A percentile compares a stretch with the other conserved stretches of the same genome.
These are phyloP conservation scores for Scomber japonicus DNA, from an alignment of 2,113 vertebrate genomes.

Conservation along the genomic window DNA sequence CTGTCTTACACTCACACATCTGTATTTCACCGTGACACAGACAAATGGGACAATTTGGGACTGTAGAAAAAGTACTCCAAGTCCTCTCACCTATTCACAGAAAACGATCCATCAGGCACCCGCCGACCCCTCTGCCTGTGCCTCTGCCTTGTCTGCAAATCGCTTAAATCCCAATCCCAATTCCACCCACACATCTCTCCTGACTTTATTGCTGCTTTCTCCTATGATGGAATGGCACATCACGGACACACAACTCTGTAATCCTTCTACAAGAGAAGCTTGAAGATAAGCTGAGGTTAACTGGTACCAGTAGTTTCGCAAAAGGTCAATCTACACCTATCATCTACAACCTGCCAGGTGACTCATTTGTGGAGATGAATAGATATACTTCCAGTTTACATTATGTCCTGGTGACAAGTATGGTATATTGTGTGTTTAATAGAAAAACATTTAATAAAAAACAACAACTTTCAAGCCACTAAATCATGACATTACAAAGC, in stretches of 20 bases:
- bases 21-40: conserved; percentile 80
- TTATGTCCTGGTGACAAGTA: not conserved
- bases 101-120: conserved; percentile 80
- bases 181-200: conserved; percentile 72
- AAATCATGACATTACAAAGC: not conserved
- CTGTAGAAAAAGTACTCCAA: conserved; percentile 80
- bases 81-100: conserved; percentile 70
- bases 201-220: conserved; percentile 63
- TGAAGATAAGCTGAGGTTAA: conserved; percentile 38
- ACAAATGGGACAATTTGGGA: conserved; percentile 83
- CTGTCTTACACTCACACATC: conserved; percentile 73
- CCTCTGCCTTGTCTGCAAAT: conserved; percentile 73
- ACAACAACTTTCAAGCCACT: not conserved
- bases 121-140: conserved; percentile 52
- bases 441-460: not conserved
- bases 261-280: conserved; percentile 41
- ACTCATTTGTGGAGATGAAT: not conserved
- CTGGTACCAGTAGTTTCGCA: conserved; percentile 21
- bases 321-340: conserved; percentile 27
- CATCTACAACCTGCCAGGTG: conserved; percentile 4
- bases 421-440: not conserved
- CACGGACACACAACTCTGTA: conserved; percentile 39
- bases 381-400: not conserved
- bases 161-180: conserved; percentile 76
- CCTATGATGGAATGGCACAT: conserved; percentile 56